Evolutionary conservation across 2,888 invertebrate species (phyloP), one percentile per base, ranked within the genome.

Genomic region (Philaethria dido): DNA sequence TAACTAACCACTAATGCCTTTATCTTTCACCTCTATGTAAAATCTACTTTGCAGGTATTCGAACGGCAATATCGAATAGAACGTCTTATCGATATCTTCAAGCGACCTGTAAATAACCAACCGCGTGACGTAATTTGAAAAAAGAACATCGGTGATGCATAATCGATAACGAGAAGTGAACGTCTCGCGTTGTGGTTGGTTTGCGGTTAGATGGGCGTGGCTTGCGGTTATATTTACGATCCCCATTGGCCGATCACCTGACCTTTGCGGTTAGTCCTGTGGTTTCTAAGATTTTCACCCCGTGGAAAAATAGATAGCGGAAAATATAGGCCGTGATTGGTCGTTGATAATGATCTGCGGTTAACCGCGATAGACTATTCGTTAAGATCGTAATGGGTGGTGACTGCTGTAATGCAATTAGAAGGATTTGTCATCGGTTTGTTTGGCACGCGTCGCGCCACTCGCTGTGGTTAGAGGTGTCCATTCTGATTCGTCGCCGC

Each of bases 191-290:
- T 92, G 93, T 92, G 93, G 93, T 93, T 93, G 93, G 93, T 93
- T 94, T 94, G 94, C 89, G 94, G 94, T 94, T 93, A 92, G 82
- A 80, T 82, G 92, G 94, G 94, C 94, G 94, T 93, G 93, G 93
- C 86, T 89, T 94, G 94, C 79, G 94, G 94, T 94, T 88, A 90
- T 86, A 93, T 91, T 91, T 92, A 90, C 89, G 88, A 88, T 82
- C 85, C 86, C 88, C 80, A 94, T 94, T 94, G 94, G 94, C 84
- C 88, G 88, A 91, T 89, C 83, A 90, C 87, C 88, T 92, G 89
- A 91, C 92, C 90, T 92, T 92, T 93, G 93, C 80, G 93, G 93
- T 93, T 92, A 91, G 88, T 83, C 86, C 78, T 94, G 94, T 87
- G 94, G 94, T 94, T 94, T 91, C 90, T 90, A 93, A 93, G 93